Evolutionary conservation across 2,888 invertebrate genomes (phyloP), one percentile per base, ranked within the genome.

Genomic region (Caenorhabditis afra): DNA sequence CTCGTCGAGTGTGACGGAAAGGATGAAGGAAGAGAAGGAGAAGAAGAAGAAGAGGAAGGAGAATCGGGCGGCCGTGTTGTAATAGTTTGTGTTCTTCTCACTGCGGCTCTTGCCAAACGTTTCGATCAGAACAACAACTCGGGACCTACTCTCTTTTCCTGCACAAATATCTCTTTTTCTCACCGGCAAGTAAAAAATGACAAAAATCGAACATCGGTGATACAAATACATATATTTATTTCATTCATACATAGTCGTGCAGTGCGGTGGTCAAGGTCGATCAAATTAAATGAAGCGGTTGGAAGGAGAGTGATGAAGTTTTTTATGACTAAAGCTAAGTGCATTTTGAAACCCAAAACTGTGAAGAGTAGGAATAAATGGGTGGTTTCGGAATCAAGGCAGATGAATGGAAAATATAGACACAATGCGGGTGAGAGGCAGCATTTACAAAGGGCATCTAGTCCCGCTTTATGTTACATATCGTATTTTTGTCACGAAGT

Each of bases 71-170:
- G 44, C 5, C 39, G 53, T 22, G 71, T 71, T 71, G 71, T 73
- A 73, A 73, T 73, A 73, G 64, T 64, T 73, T 73, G 73, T 73
- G 73, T 73, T 73, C 71, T 57, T 57, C 73, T 55, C 16, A 57
- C 50, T 73, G 57, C 73, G 44, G 55, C 64, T 37, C 41, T 41
- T 71, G 57, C 41, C 22, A 57, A 73, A 73, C 73, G 73, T 73
- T 73, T 57, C 58, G 64, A 47, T 61, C 59, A 64, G 73, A 73
- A 73, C 73, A 73, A 73, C 73, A 73, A 73, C 64, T 64, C 41
- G 73, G 73, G 64, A 64, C 55, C 62, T 41, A 39, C 16, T 49
- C 61, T 20, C 44, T 22, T 55, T 47, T 22, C 53, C 55, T 45
- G n/a, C 61, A 39, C 64, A 71, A 71, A 64, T 71, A 62, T 71